phyloP scores from a whole-genome alignment of 1,140 invertebrate species.

The Chymomyza costata region DNA sequence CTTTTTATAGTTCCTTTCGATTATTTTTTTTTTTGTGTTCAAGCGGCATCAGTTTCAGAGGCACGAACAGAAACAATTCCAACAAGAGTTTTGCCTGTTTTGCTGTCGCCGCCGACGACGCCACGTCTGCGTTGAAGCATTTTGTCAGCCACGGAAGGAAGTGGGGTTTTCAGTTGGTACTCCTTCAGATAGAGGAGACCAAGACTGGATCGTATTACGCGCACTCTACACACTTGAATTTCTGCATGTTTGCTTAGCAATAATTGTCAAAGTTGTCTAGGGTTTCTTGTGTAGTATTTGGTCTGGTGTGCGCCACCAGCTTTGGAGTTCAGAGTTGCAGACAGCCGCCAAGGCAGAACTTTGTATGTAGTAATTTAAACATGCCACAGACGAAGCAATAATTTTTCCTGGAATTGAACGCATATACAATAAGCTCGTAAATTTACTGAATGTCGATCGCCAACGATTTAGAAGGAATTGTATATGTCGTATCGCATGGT shows the following conservation, averaged over 20 bases:
- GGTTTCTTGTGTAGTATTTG: slow-evolving; percentile 35
- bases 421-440: slow-evolving; percentile 56
- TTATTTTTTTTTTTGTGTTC: slow-evolving; percentile 22
- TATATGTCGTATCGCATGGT: slow-evolving; percentile 28
- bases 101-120: slow-evolving; percentile 47
- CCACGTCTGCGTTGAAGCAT: slow-evolving; percentile 50
- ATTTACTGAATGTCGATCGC: slow-evolving; percentile 49
- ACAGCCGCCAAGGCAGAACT: slow-evolving; percentile 26
- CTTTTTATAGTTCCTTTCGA: too few relatives aligned
- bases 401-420: slow-evolving; percentile 53
- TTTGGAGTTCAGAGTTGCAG: slow-evolving; percentile 2
- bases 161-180: slow-evolving; percentile 25
- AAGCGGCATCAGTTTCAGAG: slow-evolving; percentile 60
- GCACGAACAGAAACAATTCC: slow-evolving; percentile 53
- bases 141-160: slow-evolving; percentile 48
- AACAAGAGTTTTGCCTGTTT: too few relatives aligned
- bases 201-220: slow-evolving; percentile 21
- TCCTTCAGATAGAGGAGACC: slow-evolving; percentile 1
- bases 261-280: slow-evolving; percentile 71
- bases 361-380: slow-evolving; percentile 67
- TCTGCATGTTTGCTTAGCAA: slow-evolving; percentile 70
- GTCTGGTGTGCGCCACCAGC: slow-evolving; percentile 5
- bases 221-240: slow-evolving; percentile 38
- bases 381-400: slow-evolving; percentile 28
- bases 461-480: slow-evolving; percentile 60